phyloP scores from a whole-genome alignment of 2,797 vertebrate genomes.

The Hemibagrus guttatus region DNA sequence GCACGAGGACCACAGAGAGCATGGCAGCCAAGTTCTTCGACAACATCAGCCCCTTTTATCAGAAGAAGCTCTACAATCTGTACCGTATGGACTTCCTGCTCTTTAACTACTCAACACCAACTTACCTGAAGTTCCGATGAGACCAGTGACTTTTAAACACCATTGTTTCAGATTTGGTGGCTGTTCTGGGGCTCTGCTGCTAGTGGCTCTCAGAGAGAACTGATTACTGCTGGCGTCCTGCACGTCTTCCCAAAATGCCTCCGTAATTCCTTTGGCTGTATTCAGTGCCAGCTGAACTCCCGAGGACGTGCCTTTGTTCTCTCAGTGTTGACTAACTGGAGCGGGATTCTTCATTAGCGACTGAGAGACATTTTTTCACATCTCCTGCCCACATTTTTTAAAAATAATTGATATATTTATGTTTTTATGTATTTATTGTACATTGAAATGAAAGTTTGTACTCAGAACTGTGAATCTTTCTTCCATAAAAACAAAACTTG shows the following conservation, averaged over 20 bases:
- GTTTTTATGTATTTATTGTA: constrained; percentile 72
- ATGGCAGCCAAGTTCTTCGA: constrained; percentile 87
- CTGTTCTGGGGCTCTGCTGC: constrained; percentile 1
- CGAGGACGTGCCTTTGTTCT: neutral
- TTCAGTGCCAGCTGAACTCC: neutral
- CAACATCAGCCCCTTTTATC: constrained; percentile 89
- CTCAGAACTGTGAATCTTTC: constrained; percentile 33
- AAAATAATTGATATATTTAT: constrained; percentile 59
- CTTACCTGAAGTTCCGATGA: constrained; percentile 84
- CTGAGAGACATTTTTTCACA: constrained; percentile 5
- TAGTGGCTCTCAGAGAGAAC: neutral
- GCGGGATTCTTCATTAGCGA: constrained; percentile 50
- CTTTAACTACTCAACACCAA: constrained; percentile 92
- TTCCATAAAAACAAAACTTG: constrained; percentile 34
- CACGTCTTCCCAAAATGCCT: neutral
- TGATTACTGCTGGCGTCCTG: constrained; percentile 9
- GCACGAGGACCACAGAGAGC: constrained; percentile 76
- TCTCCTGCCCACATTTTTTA: constrained; percentile 53
- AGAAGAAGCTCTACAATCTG: constrained; percentile 90
- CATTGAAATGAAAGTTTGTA: constrained; percentile 38
- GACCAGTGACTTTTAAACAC: neutral
- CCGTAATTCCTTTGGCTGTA: neutral
- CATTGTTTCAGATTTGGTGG: neutral
- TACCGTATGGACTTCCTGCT: constrained; percentile 96
- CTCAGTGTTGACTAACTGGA: constrained; percentile 31